Percentiles rank a stretch among this genome's conserved stretches.
Evolutionary conservation across 2,113 vertebrate species (phyloP).

Genomic region (Cariama cristata): DNA sequence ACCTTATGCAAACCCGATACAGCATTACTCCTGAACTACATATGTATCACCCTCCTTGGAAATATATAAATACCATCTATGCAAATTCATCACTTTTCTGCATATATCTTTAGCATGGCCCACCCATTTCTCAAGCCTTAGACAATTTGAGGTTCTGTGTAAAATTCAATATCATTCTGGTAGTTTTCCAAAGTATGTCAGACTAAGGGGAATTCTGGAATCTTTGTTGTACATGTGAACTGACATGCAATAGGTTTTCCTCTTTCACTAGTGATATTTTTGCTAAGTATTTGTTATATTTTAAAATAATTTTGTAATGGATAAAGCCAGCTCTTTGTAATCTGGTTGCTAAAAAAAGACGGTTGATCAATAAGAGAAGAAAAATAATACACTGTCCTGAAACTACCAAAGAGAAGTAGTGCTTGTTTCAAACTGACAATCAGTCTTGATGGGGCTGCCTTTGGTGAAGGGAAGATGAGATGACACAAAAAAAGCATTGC

Average conservation of each 20-base stretch:
- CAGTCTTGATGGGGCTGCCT: neutral
- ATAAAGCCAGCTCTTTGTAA: neutral
- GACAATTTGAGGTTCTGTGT: neutral
- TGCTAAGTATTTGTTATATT: neutral
- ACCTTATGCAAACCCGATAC: too few relatives aligned
- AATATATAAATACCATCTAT: neutral
- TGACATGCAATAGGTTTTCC: neutral
- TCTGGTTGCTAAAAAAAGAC: neutral
- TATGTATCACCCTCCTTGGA: neutral
- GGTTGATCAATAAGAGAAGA: neutral
- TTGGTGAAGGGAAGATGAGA: neutral
- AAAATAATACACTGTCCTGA: neutral
- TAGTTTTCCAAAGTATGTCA: neutral
- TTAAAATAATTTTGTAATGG: neutral
- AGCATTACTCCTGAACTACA: neutral
- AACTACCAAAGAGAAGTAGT: neutral
- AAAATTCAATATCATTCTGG: neutral
- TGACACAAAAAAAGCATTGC: neutral
- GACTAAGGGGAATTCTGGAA: neutral
- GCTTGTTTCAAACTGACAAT: neutral
- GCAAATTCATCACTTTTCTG: slow-evolving; percentile 8
- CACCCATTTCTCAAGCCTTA: neutral
- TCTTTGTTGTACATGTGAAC: neutral
- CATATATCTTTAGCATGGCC: neutral
- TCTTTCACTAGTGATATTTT: neutral